These are phyloP conservation scores for Lutraria lutraria DNA, from an alignment of 2,888 invertebrate species.

Conservation along the genomic window DNA sequence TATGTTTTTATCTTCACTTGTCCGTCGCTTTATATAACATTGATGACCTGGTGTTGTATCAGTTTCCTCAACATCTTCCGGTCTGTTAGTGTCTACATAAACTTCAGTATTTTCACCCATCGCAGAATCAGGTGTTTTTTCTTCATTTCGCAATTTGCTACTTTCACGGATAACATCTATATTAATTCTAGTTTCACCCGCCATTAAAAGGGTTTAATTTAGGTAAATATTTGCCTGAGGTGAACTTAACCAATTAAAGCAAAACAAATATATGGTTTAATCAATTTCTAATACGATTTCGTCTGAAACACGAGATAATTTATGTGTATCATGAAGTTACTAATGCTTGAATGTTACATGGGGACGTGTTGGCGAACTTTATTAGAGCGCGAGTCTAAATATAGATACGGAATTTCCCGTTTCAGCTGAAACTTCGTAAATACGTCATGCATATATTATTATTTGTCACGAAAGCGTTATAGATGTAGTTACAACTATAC, in stretches of 20 bases:
- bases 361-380: background rate
- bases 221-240: background rate
- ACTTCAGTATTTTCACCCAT: background rate
- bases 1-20: background rate
- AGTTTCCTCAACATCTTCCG: background rate
- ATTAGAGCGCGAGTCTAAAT: constrained; percentile 7
- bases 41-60: background rate
- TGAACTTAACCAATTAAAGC: background rate
- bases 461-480: background rate
- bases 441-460: background rate
- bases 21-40: background rate
- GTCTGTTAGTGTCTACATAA: background rate
- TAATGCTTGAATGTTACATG: background rate
- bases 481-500: background rate
- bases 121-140: background rate
- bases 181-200: background rate
- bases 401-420: background rate
- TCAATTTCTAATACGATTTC: background rate
- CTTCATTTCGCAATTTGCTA: background rate
- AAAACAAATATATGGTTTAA: background rate
- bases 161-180: background rate
- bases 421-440: background rate
- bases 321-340: background rate
- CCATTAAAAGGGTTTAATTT: background rate
- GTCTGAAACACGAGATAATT: background rate